phyloP scores from a whole-genome alignment of 2,797 vertebrate species.

The Darevskia nairensis region DNA sequence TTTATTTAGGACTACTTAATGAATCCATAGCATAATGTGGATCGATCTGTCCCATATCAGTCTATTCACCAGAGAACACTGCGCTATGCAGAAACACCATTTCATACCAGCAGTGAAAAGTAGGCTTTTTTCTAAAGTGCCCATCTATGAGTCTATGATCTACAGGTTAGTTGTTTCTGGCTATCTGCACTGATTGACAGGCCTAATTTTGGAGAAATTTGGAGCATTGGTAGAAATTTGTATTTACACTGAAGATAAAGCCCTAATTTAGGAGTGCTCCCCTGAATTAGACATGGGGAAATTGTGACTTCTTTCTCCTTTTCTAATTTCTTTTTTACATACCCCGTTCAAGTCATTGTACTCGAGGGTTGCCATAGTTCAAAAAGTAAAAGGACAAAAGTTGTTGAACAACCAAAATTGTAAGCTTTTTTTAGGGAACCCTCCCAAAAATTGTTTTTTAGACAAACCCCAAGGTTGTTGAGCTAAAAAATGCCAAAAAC shows the following conservation, averaged over 20 bases:
- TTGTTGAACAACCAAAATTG: no score
- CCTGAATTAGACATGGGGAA: background rate
- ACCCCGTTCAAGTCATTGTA: no score
- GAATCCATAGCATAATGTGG: background rate
- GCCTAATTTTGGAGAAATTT: no score
- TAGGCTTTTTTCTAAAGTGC: rapidly evolving
- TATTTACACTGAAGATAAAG: background rate
- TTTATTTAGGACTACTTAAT: background rate
- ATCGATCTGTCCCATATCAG: background rate
- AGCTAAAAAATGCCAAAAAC: no score
- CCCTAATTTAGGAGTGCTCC: background rate
- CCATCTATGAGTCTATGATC: background rate
- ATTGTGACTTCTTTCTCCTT: background rate
- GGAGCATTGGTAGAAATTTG: background rate
- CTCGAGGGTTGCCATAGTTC: no score
- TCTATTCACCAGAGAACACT: background rate
- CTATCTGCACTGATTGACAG: background rate
- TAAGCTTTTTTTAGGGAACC: no score
- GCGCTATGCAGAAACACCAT: background rate
- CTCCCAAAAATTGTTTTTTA: no score
- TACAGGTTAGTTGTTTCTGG: background rate
- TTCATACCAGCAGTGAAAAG: background rate
- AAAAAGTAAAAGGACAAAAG: no score
- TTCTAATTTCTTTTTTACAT: no score
- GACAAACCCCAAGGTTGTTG: no score